These are phyloP conservation scores for Pinctada fucata DNA, from an alignment of 2,888 invertebrate genomes.

Conservation along the genomic window DNA sequence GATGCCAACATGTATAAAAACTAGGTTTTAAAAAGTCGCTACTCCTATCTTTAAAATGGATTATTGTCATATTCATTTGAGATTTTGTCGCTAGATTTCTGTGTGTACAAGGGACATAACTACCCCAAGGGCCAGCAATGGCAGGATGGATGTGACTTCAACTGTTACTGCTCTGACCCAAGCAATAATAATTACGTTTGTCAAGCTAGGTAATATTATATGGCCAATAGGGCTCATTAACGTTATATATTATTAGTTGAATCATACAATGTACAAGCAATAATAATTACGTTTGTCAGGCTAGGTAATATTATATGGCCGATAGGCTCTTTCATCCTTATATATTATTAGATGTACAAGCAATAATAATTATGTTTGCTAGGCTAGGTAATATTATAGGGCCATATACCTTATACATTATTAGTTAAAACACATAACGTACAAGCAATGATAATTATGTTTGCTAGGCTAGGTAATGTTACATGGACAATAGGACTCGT, in stretches of 20 bases:
- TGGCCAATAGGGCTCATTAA: background rate
- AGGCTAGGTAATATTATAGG: slow-evolving; percentile 47
- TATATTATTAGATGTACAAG: slow-evolving; percentile 8
- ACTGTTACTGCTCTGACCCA: slow-evolving; percentile 62
- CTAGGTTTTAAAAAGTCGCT: too few relatives aligned
- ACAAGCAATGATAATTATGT: slow-evolving; percentile 53
- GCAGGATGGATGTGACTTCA: slow-evolving; percentile 64
- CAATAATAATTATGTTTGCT: slow-evolving; percentile 58
- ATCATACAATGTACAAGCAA: slow-evolving; percentile 20
- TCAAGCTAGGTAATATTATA: slow-evolving; percentile 49
- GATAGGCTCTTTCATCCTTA: too few relatives aligned
- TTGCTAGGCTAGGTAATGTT: slow-evolving; percentile 55
- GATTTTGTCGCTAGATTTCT: slow-evolving; percentile 45
- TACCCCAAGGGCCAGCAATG: slow-evolving; percentile 61
- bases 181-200: slow-evolving; percentile 57
- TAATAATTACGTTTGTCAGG: slow-evolving; percentile 58
- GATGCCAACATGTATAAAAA: too few relatives aligned
- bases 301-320: slow-evolving; percentile 44
- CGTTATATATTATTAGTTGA: too few relatives aligned
- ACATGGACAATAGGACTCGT: background rate
- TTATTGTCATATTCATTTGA: too few relatives aligned
- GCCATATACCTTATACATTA: too few relatives aligned
- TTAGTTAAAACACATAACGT: too few relatives aligned
- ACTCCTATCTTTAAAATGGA: too few relatives aligned
- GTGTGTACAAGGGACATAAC: slow-evolving; percentile 57